Evolutionary conservation across 2,888 invertebrate genomes (phyloP).

Genomic region (Cerastis rubricosa): DNA sequence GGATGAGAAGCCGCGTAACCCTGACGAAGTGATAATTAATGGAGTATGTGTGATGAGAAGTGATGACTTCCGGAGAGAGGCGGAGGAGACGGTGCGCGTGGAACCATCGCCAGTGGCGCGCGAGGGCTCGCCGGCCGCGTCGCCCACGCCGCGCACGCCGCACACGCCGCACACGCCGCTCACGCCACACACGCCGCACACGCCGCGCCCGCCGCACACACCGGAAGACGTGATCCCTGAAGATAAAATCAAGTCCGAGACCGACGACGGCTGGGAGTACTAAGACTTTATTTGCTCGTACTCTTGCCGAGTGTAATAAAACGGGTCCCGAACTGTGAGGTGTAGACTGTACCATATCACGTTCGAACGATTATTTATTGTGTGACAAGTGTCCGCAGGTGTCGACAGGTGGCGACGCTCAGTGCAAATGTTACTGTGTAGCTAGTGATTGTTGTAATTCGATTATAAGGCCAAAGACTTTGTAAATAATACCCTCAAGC

Average conservation of each 20-base stretch:
- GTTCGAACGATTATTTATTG: constrained; percentile 75
- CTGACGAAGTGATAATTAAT: constrained; percentile 97
- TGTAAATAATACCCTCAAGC: constrained; percentile 83
- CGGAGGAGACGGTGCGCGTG: constrained; percentile 94
- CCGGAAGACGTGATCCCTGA: constrained; percentile 83
- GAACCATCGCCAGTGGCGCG: constrained; percentile 94
- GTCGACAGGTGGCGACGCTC: constrained; percentile 71
- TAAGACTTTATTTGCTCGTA: constrained; percentile 67
- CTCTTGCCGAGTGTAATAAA: constrained; percentile 67
- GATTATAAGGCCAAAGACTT: constrained; percentile 89
- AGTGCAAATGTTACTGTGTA: constrained; percentile 80
- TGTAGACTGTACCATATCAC: constrained; percentile 68
- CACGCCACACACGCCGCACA: constrained; percentile 72
- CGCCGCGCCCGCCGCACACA: constrained; percentile 71
- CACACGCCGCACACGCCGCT: constrained; percentile 71
- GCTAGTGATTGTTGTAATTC: constrained; percentile 80
- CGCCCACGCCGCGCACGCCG: constrained; percentile 78
- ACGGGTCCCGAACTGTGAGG: constrained; percentile 74
- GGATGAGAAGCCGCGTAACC: constrained; percentile 91
- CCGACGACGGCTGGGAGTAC: constrained; percentile 92
- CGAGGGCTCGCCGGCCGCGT: constrained; percentile 80
- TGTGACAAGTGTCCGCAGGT: constrained; percentile 54
- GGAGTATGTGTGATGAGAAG: constrained; percentile 98
- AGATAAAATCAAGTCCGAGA: constrained; percentile 91
- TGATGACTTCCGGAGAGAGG: constrained; percentile 92